Evolutionary conservation across 2,797 vertebrate genomes (phyloP).

Genomic region (Mormyrops boulengeri): DNA sequence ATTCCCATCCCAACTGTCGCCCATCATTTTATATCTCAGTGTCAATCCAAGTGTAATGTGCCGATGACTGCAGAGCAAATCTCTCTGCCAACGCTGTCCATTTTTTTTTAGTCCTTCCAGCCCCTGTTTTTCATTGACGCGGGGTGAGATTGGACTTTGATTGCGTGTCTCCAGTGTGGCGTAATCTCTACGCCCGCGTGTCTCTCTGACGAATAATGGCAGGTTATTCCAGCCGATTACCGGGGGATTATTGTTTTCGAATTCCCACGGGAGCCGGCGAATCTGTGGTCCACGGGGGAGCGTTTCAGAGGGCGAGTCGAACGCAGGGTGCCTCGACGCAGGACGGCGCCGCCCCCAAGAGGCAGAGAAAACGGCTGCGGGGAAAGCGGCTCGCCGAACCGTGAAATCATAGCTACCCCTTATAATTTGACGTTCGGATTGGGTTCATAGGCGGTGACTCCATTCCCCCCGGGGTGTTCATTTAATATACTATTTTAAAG

Average conservation of each 20-base stretch:
- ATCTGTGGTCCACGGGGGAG: background rate
- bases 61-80: background rate
- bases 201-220: background rate
- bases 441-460: conserved; percentile 58
- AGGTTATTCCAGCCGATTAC: conserved; percentile 1
- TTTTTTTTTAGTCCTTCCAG: background rate
- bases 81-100: background rate
- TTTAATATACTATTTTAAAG: conserved; percentile 54
- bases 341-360: conserved; percentile 17
- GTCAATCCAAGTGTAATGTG: background rate
- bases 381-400: conserved; percentile 62
- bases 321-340: background rate
- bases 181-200: background rate
- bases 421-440: conserved; percentile 68
- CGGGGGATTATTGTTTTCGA: conserved; percentile 10
- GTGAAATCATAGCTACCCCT: conserved; percentile 69
- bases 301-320: background rate
- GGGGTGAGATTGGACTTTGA: background rate
- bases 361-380: conserved; percentile 33
- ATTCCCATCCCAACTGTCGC: background rate
- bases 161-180: background rate
- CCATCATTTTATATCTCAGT: background rate
- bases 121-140: background rate
- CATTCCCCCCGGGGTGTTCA: conserved; percentile 53
- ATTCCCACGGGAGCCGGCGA: background rate